Conservation (phyloP, 2,888 invertebrate genomes). For the Drosophila villosipedis region DNA sequence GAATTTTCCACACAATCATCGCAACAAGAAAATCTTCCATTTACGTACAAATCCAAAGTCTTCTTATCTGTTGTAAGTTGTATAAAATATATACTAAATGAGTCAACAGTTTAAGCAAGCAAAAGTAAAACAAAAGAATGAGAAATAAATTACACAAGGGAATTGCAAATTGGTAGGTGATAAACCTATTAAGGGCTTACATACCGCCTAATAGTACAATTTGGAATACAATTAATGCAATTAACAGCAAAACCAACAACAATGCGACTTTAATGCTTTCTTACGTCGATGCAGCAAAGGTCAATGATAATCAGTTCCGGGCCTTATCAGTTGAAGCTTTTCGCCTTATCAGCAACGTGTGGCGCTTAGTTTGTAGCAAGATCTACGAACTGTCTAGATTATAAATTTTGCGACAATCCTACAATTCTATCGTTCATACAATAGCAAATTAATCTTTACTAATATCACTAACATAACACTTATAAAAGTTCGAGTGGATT, state of each 20-base stretch:
- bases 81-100: constrained; percentile 7
- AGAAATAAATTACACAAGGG: not conserved
- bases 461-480: not conserved
- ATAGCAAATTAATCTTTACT: not conserved
- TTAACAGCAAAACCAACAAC: not conserved
- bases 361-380: not conserved
- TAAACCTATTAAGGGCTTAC: constrained; percentile 19
- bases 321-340: constrained; percentile 32
- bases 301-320: constrained; percentile 33
- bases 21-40: constrained; percentile 59
- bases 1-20: constrained; percentile 63
- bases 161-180: not conserved
- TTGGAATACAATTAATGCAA: constrained; percentile 13
- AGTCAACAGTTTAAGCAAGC: constrained; percentile 5
- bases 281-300: constrained; percentile 1
- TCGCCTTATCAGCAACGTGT: constrained; percentile 42
- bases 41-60: constrained; percentile 40
- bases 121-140: not conserved
- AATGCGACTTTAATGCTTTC: not conserved
- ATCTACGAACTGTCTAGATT: constrained; percentile 7
- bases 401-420: not conserved
- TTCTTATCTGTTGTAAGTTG: constrained; percentile 51
- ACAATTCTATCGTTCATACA: not conserved
- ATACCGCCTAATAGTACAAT: not conserved
- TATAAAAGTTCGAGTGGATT: not conserved